A percentile compares a stretch with the other conserved stretches of the same genome.
phyloP scores from a whole-genome alignment of 2,113 vertebrate species.

The Sylvia atricapilla region DNA sequence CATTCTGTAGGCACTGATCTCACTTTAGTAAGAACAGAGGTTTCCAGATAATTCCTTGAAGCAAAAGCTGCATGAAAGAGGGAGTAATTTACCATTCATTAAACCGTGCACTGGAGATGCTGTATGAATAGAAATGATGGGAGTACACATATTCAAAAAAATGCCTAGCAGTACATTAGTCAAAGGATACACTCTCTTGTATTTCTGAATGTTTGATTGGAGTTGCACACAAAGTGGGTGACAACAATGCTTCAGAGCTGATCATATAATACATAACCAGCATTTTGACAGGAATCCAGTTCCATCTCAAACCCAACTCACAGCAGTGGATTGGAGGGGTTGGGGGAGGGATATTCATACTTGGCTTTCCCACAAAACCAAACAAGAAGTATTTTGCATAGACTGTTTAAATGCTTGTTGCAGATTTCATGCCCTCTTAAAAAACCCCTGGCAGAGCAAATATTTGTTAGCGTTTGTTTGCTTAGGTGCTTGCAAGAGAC shows the following conservation, averaged over 20 bases:
- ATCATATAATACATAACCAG: not conserved
- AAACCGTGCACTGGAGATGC: conserved; percentile 67
- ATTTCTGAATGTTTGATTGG: not conserved
- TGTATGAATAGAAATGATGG: conserved; percentile 71
- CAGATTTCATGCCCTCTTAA: not conserved
- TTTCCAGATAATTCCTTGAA: conserved; percentile 54
- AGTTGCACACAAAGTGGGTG: not conserved
- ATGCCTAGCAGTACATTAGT: conserved; percentile 73
- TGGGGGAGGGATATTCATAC: not conserved
- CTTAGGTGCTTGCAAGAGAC: not conserved
- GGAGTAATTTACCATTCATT: conserved; percentile 73
- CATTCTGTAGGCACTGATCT: not conserved
- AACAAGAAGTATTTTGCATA: not conserved
- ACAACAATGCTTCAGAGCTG: not conserved
- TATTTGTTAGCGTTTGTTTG: not conserved
- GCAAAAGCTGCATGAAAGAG: conserved; percentile 38
- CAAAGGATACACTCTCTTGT: conserved; percentile 55
- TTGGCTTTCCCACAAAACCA: not conserved
- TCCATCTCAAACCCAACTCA: not conserved
- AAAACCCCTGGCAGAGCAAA: not conserved
- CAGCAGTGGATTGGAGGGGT: not conserved
- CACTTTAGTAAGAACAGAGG: not conserved
- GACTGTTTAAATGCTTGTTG: not conserved
- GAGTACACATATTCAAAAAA: conserved; percentile 61
- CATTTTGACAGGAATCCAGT: not conserved